Percentiles rank a stretch among this genome's conserved stretches.
phyloP scores from a whole-genome alignment of 1,140 invertebrate species.

The Acyrthosiphon pisum region DNA sequence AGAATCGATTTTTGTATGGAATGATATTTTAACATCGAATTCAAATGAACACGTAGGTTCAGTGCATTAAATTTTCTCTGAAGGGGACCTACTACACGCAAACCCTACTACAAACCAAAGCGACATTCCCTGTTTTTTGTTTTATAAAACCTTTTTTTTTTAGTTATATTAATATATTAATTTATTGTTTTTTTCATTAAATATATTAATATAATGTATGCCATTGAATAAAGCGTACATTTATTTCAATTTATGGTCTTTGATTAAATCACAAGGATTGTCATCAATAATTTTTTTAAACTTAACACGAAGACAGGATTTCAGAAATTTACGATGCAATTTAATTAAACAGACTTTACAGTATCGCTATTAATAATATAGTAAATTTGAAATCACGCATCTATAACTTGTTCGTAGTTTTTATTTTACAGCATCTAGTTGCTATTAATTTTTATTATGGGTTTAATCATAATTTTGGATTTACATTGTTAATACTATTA shows the following conservation, averaged over 20 bases:
- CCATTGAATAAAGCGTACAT: neutral
- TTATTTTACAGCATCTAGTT: neutral
- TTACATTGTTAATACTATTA: neutral
- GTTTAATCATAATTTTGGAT: neutral
- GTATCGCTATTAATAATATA: neutral
- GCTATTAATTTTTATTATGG: neutral
- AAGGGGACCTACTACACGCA: neutral
- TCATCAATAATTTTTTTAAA: neutral
- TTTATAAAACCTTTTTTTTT: neutral
- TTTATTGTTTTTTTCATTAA: neutral
- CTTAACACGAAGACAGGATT: neutral
- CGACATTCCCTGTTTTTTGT: neutral
- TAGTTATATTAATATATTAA: neutral
- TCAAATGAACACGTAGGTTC: neutral
- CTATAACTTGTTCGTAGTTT: neutral
- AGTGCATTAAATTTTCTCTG: neutral
- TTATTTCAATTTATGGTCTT: neutral
- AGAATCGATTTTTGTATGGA: too few species aligned
- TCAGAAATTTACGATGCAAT: neutral
- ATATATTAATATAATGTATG: neutral
- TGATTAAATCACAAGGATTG: neutral
- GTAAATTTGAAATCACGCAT: neutral
- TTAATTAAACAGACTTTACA: slow-evolving; percentile 6
- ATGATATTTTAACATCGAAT: neutral
- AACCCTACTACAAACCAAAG: neutral